phyloP scores from a whole-genome alignment of 2,888 invertebrate genomes.

The Caenorhabditis parvicauda region DNA sequence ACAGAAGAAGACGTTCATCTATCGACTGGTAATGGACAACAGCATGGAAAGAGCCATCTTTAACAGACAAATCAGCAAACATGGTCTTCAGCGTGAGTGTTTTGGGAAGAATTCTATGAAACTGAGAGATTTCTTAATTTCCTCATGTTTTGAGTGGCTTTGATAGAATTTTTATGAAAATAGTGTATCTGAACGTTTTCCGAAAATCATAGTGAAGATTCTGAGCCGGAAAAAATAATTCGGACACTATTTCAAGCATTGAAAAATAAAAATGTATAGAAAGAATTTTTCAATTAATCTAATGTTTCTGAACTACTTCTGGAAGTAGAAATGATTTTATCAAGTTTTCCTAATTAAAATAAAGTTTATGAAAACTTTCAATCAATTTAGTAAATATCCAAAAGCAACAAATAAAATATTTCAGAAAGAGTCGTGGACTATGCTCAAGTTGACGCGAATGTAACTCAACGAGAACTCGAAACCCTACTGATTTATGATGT shows the following conservation, averaged over 20 bases:
- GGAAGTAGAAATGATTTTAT: background rate
- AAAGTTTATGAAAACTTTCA: background rate
- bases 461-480: constrained; percentile 69
- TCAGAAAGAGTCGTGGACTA: constrained; percentile 92
- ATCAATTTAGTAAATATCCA: background rate
- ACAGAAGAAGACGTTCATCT: constrained; percentile 88
- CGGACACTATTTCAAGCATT: no score
- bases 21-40: constrained; percentile 92
- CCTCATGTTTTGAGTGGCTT: no score
- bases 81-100: constrained; percentile 78
- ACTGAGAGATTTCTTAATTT: no score
- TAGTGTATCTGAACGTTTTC: no score
- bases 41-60: constrained; percentile 96
- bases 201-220: no score
- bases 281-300: no score
- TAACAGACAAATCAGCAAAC: constrained; percentile 94
- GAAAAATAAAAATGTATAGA: no score
- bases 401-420: constrained; percentile 9
- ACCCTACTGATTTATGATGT: constrained; percentile 69
- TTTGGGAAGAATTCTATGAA: background rate
- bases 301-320: no score
- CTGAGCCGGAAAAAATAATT: no score
- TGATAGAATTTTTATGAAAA: background rate
- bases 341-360: no score
- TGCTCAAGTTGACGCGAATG: constrained; percentile 85